Conservation (phyloP, 2,797 vertebrate genomes). For the Urosaurus nigricauda region DNA sequence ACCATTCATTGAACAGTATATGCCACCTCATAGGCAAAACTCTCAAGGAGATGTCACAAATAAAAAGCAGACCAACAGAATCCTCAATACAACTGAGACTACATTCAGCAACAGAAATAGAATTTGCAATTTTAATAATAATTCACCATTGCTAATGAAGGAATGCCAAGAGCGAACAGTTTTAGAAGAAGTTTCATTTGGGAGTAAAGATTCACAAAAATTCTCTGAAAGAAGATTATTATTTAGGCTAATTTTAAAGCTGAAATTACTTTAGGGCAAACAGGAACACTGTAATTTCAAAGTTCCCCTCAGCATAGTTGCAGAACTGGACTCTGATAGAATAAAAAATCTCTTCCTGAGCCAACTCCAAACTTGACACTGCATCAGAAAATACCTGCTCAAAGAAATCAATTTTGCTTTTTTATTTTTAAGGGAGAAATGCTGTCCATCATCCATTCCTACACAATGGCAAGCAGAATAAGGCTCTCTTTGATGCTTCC, state of each 20-base stretch:
- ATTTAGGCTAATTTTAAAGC: too few relatives aligned
- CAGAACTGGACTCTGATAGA: neutral
- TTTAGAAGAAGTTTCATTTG: too few relatives aligned
- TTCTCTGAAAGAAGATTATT: neutral
- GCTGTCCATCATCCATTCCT: neutral
- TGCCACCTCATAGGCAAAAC: neutral
- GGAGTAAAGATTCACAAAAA: neutral
- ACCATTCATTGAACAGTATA: neutral
- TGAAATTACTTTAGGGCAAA: neutral
- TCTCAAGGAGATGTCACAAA: neutral
- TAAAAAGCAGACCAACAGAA: neutral
- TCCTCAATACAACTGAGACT: neutral
- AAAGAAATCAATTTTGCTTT: neutral
- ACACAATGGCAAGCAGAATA: neutral
- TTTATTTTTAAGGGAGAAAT: neutral
- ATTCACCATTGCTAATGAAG: neutral
- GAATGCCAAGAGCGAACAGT: neutral
- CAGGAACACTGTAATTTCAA: neutral
- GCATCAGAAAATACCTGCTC: neutral
- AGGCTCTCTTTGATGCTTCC: slow-evolving; percentile 15
- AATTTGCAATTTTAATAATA: neutral
- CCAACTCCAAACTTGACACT: neutral
- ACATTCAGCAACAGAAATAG: neutral
- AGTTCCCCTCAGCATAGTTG: neutral
- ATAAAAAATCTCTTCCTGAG: neutral